Evolutionary conservation across 2,888 invertebrate genomes (phyloP).

Genomic region (Dolichopus griseipennis): DNA sequence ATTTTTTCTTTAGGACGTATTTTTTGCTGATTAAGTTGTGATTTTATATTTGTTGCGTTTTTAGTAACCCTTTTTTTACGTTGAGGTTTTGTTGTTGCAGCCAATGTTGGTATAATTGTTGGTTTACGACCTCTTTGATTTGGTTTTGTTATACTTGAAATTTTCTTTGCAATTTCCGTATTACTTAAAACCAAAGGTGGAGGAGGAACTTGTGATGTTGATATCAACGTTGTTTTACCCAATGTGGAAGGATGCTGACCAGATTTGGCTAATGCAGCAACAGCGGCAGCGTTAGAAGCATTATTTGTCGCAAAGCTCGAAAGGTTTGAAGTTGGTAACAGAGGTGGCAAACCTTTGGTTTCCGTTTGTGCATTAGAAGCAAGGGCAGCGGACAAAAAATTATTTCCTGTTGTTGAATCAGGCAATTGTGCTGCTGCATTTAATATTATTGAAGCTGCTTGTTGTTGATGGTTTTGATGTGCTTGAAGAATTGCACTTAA

Average conservation of each 20-base stretch:
- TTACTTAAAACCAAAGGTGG: conserved; percentile 9
- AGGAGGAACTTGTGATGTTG: conserved; percentile 12
- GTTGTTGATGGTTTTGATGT: conserved; percentile 17
- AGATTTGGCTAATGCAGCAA: conserved; percentile 32
- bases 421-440: conserved; percentile 18
- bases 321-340: conserved; percentile 25
- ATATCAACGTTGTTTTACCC: conserved; percentile 13
- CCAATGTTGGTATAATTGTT: background rate
- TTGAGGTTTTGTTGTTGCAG: background rate
- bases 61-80: background rate
- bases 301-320: conserved; percentile 24
- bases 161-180: background rate
- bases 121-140: background rate
- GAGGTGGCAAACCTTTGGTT: conserved; percentile 13
- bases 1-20: background rate
- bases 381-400: conserved; percentile 8
- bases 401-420: conserved; percentile 23
- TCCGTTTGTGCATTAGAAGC: background rate
- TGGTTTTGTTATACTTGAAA: background rate
- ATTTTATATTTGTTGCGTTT: background rate
- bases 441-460: background rate
- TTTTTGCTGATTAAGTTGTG: background rate
- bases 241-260: conserved; percentile 31
- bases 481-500: conserved; percentile 21
- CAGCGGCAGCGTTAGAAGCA: conserved; percentile 8